A percentile compares a stretch with the other conserved stretches of the same genome.
Evolutionary conservation across 1,140 invertebrate genomes (phyloP).

Genomic region (Gonioctena quinquepunctata): DNA sequence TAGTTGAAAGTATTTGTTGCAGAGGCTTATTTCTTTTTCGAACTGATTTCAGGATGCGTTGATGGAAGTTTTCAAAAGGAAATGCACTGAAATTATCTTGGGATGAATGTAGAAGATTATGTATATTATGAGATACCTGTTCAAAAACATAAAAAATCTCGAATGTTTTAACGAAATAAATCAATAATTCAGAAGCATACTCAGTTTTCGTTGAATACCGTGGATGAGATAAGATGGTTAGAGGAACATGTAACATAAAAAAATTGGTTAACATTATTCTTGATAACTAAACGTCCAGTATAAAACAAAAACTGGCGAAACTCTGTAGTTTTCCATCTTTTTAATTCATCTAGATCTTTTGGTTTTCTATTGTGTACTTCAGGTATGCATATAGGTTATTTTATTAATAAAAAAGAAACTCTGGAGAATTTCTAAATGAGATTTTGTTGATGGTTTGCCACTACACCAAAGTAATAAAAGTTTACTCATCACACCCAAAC

Average conservation of each 20-base stretch:
- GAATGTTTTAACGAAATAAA: slow-evolving; percentile 20
- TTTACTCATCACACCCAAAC: slow-evolving; percentile 32
- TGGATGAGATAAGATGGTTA: slow-evolving; percentile 21
- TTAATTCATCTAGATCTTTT: slow-evolving; percentile 20
- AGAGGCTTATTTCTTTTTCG: slow-evolving; percentile 3
- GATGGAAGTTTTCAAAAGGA: slow-evolving; percentile 17
- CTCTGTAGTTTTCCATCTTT: slow-evolving; percentile 29
- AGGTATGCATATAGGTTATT: slow-evolving; percentile 12
- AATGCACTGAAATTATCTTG: slow-evolving; percentile 20
- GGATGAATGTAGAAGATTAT: slow-evolving; percentile 20
- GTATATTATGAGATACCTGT: slow-evolving; percentile 16
- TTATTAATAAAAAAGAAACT: slow-evolving; percentile 17
- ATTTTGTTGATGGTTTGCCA: slow-evolving; percentile 24
- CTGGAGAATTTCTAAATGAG: not conserved
- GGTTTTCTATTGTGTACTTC: slow-evolving; percentile 26
- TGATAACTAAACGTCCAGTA: slow-evolving; percentile 24
- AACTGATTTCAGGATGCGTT: not conserved
- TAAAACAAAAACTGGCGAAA: slow-evolving; percentile 35
- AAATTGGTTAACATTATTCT: slow-evolving; percentile 32
- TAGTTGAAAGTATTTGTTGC: slow-evolving; percentile 12
- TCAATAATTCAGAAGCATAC: slow-evolving; percentile 10
- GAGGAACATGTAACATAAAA: slow-evolving; percentile 25
- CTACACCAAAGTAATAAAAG: slow-evolving; percentile 20
- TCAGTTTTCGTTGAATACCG: not conserved
- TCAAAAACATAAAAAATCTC: slow-evolving; percentile 11